A percentile compares a stretch with the other conserved stretches of the same genome.
Evolutionary conservation across 92 coral and sea anemone species (phyloP).

Genomic region (Porites rus): DNA sequence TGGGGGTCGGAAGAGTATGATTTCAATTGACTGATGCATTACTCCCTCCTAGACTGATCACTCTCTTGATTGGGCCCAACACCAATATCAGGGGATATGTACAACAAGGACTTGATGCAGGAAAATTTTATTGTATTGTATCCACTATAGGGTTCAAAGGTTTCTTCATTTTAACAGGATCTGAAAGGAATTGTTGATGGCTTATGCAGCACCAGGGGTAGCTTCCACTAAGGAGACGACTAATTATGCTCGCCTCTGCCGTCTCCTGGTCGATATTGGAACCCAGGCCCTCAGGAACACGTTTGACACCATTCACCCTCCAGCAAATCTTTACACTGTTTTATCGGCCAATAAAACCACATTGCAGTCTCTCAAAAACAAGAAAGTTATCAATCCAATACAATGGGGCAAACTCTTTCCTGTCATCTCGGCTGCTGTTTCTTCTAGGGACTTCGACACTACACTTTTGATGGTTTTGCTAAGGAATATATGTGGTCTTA

Average conservation of each 20-base stretch:
- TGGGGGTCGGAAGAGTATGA: no score
- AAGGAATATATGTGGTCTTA: conserved; percentile 17
- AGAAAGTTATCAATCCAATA: neutral
- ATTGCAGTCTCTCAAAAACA: neutral
- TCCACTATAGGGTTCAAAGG: neutral
- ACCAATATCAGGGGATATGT: no score
- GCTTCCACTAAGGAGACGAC: conserved; percentile 5
- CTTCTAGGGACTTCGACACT: conserved; percentile 1
- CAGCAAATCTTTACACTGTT: neutral
- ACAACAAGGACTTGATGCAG: no score
- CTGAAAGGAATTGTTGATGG: neutral
- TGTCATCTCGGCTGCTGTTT: neutral
- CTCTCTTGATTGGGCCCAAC: no score
- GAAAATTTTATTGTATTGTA: no score
- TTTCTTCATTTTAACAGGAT: neutral
- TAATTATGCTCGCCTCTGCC: conserved; percentile 3
- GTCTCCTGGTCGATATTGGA: conserved; percentile 17
- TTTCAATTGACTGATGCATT: no score
- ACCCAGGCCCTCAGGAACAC: conserved; percentile 11
- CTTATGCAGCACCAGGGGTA: neutral
- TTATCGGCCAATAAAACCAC: neutral
- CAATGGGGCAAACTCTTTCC: conserved; percentile 33
- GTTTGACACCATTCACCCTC: neutral
- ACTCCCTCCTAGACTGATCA: no score
- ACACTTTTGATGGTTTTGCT: conserved; percentile 13